Evolutionary conservation across 2,888 invertebrate species (phyloP).

Genomic region (Machimus rusticus): DNA sequence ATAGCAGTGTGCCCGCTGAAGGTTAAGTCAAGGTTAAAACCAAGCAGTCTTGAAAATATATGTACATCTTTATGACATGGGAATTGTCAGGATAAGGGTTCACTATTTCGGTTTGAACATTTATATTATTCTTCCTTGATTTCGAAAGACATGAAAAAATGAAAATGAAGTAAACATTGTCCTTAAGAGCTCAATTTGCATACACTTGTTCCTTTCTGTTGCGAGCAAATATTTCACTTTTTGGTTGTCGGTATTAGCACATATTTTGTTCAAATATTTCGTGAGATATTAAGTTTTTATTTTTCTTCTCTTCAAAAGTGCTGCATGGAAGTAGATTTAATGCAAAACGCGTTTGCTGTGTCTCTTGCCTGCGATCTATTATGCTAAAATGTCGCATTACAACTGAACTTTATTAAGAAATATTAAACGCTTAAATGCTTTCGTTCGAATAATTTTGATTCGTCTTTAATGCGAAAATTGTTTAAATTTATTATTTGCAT

Average conservation of each 20-base stretch:
- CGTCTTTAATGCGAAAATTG: not conserved
- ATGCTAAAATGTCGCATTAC: not conserved
- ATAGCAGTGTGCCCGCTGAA: too few species aligned
- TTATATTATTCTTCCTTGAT: not conserved
- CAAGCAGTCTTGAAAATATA: not conserved
- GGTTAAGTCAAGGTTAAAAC: too few species aligned
- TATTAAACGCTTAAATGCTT: not conserved
- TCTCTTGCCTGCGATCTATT: not conserved
- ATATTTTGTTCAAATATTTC: not conserved
- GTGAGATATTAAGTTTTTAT: not conserved
- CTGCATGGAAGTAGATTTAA: not conserved
- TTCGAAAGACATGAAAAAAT: not conserved
- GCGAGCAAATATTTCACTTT: not conserved
- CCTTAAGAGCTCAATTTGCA: not conserved
- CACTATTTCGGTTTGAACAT: not conserved
- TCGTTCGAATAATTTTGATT: not conserved
- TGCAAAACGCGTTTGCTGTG: not conserved
- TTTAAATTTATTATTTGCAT: not conserved
- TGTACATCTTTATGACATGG: too few species aligned
- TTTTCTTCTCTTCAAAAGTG: slow-evolving; percentile 52
- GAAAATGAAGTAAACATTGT: not conserved
- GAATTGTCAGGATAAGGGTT: not conserved
- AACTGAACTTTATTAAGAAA: not conserved
- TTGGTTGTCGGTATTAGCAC: not conserved
- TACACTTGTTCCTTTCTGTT: not conserved